A percentile compares a stretch with the other conserved stretches of the same genome.
These are phyloP conservation scores for Leucopsar rothschildi DNA, from an alignment of 2,113 vertebrate species.

Conservation along the genomic window DNA sequence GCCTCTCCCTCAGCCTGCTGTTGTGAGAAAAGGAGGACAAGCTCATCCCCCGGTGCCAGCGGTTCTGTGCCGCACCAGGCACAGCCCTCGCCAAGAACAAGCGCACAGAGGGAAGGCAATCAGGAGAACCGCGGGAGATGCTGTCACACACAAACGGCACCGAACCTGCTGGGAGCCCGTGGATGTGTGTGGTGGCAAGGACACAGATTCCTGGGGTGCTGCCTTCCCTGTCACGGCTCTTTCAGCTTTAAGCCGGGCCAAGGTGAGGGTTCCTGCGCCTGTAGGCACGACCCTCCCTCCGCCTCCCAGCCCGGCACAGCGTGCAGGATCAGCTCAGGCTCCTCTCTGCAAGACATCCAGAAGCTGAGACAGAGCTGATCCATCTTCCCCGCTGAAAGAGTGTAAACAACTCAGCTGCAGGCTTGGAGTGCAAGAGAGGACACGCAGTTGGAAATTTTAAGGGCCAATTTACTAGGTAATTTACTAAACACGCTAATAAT, in stretches of 20 bases:
- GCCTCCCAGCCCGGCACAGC: background rate
- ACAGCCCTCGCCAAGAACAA: background rate
- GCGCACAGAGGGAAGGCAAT: background rate
- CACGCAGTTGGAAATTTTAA: conserved; percentile 63
- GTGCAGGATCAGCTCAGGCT: background rate
- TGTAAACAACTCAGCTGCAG: conserved; percentile 23
- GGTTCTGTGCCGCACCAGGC: background rate
- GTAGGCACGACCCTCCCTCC: background rate
- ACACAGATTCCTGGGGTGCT: background rate
- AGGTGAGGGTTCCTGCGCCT: background rate
- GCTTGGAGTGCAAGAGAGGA: conserved; percentile 34
- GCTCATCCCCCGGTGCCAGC: background rate
- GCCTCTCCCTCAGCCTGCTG: background rate
- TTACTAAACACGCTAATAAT: conserved; percentile 69
- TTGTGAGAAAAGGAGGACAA: background rate
- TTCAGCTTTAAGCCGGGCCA: background rate
- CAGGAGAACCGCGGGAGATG: background rate
- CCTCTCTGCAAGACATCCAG: background rate
- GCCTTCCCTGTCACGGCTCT: background rate
- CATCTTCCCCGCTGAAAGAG: background rate
- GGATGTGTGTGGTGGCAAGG: background rate
- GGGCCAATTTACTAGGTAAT: conserved; percentile 74
- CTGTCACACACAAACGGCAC: background rate
- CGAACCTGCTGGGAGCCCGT: background rate
- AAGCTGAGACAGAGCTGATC: background rate